Evolutionary conservation across 2,888 invertebrate genomes (phyloP).

Genomic region (Acanthococcus lagerstroemiae): DNA sequence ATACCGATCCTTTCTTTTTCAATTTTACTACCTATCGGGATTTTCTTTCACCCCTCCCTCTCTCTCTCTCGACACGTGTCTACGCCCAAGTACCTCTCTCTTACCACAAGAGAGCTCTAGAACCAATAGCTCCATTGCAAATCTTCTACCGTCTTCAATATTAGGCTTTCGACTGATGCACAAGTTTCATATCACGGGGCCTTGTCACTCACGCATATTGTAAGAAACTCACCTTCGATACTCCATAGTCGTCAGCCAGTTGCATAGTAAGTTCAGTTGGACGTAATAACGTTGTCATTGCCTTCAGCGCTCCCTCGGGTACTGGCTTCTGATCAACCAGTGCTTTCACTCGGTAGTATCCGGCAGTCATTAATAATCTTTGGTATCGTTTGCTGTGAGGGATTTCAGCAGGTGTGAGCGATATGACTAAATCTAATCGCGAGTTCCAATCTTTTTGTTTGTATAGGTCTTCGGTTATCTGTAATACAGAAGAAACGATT

Average conservation of each 20-base stretch:
- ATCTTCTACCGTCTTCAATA: too few species aligned
- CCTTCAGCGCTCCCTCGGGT: conserved; percentile 42
- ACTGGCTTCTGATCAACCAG: conserved; percentile 44
- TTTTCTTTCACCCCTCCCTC: too few species aligned
- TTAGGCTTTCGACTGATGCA: too few species aligned
- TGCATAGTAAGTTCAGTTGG: conserved; percentile 51
- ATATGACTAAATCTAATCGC: conserved; percentile 47
- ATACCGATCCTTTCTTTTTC: too few species aligned
- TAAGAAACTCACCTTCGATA: conserved; percentile 44
- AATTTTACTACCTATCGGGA: too few species aligned
- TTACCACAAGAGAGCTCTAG: too few species aligned
- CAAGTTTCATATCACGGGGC: too few species aligned
- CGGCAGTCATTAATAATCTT: conserved; percentile 42
- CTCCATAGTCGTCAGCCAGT: conserved; percentile 55
- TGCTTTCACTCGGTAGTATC: conserved; percentile 50
- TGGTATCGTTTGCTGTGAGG: conserved; percentile 43
- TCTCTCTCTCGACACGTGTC: too few species aligned
- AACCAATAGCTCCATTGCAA: too few species aligned
- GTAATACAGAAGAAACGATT: conserved; percentile 27
- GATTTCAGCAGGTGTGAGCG: conserved; percentile 36
- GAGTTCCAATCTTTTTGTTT: conserved; percentile 49
- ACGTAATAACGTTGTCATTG: conserved; percentile 52
- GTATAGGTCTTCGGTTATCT: conserved; percentile 36
- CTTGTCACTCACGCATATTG: too few species aligned
- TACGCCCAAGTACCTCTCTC: too few species aligned